phyloP scores from a whole-genome alignment of 2,888 invertebrate genomes.

The Eupithecia tripunctaria region DNA sequence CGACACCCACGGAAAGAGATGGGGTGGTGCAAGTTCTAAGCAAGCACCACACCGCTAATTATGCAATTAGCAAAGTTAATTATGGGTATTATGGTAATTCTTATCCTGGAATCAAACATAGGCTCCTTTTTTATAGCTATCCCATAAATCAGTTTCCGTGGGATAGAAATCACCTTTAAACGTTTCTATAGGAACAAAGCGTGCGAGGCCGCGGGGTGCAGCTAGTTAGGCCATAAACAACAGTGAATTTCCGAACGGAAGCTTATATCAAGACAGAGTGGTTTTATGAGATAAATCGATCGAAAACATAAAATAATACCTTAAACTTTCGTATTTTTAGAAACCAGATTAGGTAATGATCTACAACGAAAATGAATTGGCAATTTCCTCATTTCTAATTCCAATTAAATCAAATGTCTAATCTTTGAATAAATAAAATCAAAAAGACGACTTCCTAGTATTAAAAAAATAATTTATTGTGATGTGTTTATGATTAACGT shows the following conservation, averaged over 20 bases:
- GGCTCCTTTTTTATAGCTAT: too few species aligned
- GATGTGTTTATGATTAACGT: constrained; percentile 42
- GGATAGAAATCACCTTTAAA: too few species aligned
- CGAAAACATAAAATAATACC: not conserved
- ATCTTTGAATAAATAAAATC: constrained; percentile 46
- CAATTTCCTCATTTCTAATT: constrained; percentile 37
- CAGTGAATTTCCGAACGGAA: not conserved
- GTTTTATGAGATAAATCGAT: not conserved
- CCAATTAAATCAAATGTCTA: constrained; percentile 39
- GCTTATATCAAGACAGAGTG: not conserved
- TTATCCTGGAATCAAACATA: too few species aligned
- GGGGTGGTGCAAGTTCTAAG: too few species aligned
- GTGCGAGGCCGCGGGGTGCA: too few species aligned
- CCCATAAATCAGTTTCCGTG: too few species aligned
- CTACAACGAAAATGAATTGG: not conserved
- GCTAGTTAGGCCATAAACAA: too few species aligned
- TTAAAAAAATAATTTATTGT: constrained; percentile 36
- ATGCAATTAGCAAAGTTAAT: too few species aligned
- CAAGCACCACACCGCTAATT: too few species aligned
- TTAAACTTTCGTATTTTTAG: constrained; percentile 22
- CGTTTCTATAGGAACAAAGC: too few species aligned
- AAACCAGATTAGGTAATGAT: constrained; percentile 17
- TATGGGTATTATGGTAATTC: too few species aligned
- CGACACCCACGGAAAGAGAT: too few species aligned
- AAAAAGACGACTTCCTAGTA: constrained; percentile 34